phyloP scores from a whole-genome alignment of 2,888 invertebrate genomes.

The Orchesellides sinensis region DNA sequence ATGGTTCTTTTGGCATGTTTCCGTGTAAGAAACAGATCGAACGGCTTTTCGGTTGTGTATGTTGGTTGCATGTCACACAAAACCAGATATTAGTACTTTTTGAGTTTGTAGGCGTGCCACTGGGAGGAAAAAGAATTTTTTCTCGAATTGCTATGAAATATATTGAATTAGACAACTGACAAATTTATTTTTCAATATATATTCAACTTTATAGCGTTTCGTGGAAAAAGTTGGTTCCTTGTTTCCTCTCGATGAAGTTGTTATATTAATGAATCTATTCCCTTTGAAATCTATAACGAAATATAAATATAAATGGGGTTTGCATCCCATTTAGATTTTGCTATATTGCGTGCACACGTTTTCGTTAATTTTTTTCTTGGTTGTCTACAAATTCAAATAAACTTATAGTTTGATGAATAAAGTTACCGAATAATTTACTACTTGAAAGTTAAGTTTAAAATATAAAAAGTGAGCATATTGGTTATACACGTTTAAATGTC shows the following conservation, averaged over 20 bases:
- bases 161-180: slow-evolving; percentile 20
- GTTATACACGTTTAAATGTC: no score
- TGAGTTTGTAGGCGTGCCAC: slow-evolving; percentile 7
- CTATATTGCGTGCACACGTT: no score
- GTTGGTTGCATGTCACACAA: slow-evolving; percentile 8
- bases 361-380: no score
- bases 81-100: slow-evolving; percentile 24
- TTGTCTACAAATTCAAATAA: no score
- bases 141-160: slow-evolving; percentile 6
- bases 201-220: not conserved
- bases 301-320: no score
- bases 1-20: slow-evolving; percentile 14
- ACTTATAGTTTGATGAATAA: no score
- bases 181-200: slow-evolving; percentile 15
- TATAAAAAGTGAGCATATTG: no score
- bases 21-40: slow-evolving; percentile 1
- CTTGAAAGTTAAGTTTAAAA: no score
- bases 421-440: no score
- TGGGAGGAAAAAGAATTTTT: slow-evolving; percentile 14
- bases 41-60: slow-evolving; percentile 6
- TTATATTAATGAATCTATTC: no score
- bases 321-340: no score
- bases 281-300: no score
- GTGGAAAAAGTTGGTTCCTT: not conserved
- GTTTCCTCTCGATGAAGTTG: not conserved